phyloP scores from a whole-genome alignment of 2,888 invertebrate species.

The Creontiades dilutus region DNA sequence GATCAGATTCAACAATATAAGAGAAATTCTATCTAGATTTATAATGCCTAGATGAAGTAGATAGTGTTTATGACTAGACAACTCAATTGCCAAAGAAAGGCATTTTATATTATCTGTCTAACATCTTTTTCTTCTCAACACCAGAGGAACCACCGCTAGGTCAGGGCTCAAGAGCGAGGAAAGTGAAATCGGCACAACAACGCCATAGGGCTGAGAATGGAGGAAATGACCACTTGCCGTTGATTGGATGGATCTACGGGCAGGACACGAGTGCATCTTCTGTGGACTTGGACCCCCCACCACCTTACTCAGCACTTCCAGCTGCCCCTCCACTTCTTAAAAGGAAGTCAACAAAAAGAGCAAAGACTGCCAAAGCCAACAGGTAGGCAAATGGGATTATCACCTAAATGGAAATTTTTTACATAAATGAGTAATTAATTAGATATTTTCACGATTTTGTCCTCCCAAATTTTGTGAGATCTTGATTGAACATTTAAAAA shows the following conservation, averaged over 20 bases:
- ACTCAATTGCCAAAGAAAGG: no score
- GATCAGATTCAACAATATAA: no score
- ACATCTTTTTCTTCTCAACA: no score
- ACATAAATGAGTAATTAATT: no score
- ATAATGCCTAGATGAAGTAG: no score
- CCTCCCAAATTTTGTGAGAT: no score
- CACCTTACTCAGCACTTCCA: conserved; percentile 72
- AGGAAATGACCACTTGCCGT: conserved; percentile 70
- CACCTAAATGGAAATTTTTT: no score
- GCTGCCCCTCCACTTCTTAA: conserved; percentile 66
- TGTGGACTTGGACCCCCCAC: conserved; percentile 75
- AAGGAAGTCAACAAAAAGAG: conserved; percentile 72
- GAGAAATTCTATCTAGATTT: no score
- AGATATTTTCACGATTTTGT: no score
- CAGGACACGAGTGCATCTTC: conserved; percentile 75
- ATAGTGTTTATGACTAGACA: no score
- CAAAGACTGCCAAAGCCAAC: conserved; percentile 77
- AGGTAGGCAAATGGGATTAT: conserved; percentile 76
- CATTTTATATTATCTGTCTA: no score
- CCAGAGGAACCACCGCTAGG: conserved; percentile 78
- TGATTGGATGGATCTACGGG: conserved; percentile 74
- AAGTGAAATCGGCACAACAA: conserved; percentile 78
- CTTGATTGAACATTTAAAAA: no score
- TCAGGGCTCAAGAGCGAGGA: conserved; percentile 78
- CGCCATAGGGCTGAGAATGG: conserved; percentile 74